A percentile compares a stretch with the other conserved stretches of the same genome.
phyloP scores from a whole-genome alignment of 2,888 invertebrate species.

The Cephus sareptanus region DNA sequence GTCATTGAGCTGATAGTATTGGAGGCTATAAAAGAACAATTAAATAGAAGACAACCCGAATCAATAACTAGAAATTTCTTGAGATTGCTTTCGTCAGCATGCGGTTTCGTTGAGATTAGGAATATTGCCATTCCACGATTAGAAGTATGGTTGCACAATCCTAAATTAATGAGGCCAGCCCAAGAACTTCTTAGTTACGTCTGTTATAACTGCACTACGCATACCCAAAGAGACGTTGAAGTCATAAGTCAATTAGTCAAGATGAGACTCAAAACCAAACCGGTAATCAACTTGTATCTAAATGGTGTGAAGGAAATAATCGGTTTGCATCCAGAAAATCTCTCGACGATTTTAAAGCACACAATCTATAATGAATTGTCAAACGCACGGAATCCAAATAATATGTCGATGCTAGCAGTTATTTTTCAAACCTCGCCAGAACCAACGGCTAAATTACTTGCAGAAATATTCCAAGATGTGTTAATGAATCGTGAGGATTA shows the following conservation, averaged over 20 bases:
- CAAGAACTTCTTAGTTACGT: conserved; percentile 92
- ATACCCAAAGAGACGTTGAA: conserved; percentile 75
- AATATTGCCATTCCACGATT: conserved; percentile 82
- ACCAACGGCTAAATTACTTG: conserved; percentile 83
- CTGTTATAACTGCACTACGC: conserved; percentile 87
- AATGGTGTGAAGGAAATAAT: conserved; percentile 93
- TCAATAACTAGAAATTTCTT: conserved; percentile 90
- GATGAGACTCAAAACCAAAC: conserved; percentile 93
- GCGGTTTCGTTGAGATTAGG: conserved; percentile 89
- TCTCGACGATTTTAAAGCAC: conserved; percentile 87
- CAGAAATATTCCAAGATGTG: conserved; percentile 88
- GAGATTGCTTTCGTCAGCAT: conserved; percentile 84
- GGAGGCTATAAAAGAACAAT: conserved; percentile 89
- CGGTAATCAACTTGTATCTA: conserved; percentile 88
- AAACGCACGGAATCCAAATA: conserved; percentile 91
- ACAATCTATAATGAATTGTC: conserved; percentile 96
- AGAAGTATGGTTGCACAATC: conserved; percentile 96
- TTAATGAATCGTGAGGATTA: conserved; percentile 91
- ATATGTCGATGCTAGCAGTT: conserved; percentile 90
- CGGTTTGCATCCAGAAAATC: conserved; percentile 83
- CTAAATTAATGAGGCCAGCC: conserved; percentile 91
- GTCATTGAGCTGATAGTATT: conserved; percentile 83
- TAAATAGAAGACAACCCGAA: conserved; percentile 85
- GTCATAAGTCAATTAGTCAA: conserved; percentile 88
- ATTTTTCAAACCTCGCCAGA: conserved; percentile 89